These are phyloP conservation scores for Dendropsophus ebraccatus DNA, from an alignment of 2,113 vertebrate species.

Conservation along the genomic window DNA sequence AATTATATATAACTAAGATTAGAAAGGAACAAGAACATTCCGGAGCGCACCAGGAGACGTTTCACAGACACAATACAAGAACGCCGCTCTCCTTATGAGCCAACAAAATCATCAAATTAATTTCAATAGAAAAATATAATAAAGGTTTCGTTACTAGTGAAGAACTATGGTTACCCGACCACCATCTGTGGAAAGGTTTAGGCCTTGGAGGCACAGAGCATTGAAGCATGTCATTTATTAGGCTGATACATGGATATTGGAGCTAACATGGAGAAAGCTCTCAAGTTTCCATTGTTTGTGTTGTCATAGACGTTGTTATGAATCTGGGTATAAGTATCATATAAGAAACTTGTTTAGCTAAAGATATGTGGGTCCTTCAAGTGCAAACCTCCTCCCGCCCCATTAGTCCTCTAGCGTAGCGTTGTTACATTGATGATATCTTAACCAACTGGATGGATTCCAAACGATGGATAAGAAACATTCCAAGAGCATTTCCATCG, in stretches of 20 bases:
- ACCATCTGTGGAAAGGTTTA: background rate
- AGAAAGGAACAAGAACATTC: slow-evolving; percentile 35
- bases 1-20: slow-evolving; percentile 38
- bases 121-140: background rate
- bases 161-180: background rate
- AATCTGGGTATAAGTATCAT: no score
- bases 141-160: background rate
- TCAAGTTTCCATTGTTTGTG: no score
- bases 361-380: no score
- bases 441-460: no score
- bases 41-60: slow-evolving; percentile 3
- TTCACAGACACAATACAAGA: slow-evolving; percentile 22
- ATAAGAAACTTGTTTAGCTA: no score
- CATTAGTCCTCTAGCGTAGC: no score
- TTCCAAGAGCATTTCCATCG: no score
- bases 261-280: background rate
- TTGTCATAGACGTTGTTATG: no score
- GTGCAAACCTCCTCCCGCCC: no score
- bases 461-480: no score
- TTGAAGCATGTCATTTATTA: background rate
- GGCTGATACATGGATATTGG: background rate
- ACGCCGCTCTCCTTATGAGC: background rate
- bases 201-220: background rate
- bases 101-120: slow-evolving; percentile 10
- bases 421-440: no score